Evolutionary conservation across 2,888 invertebrate species (phyloP).

Genomic region (Cataglyphis albicans): DNA sequence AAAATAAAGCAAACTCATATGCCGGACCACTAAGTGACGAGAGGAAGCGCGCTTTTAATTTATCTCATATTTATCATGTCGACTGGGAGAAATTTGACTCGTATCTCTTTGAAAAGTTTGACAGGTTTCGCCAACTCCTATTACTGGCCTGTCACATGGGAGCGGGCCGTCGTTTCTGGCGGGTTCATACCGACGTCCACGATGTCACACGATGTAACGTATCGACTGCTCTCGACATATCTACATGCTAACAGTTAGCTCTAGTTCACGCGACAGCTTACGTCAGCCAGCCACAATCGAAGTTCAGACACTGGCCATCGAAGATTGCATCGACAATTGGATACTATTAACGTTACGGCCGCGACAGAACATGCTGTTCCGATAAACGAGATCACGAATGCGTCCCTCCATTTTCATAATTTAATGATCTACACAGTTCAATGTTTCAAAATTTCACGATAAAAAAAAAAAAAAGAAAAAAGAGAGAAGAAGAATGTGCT

Average conservation of each 20-base stretch:
- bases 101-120: slow-evolving; percentile 78
- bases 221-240: slow-evolving; percentile 81
- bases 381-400: slow-evolving; percentile 35
- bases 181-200: slow-evolving; percentile 74
- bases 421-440: background rate
- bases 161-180: slow-evolving; percentile 73
- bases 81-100: slow-evolving; percentile 74
- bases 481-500: background rate
- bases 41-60: slow-evolving; percentile 61
- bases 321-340: slow-evolving; percentile 75
- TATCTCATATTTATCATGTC: slow-evolving; percentile 68
- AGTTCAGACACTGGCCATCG: slow-evolving; percentile 75
- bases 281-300: slow-evolving; percentile 72
- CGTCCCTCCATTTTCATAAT: background rate
- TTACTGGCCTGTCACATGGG: slow-evolving; percentile 76
- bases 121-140: slow-evolving; percentile 75
- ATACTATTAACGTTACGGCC: slow-evolving; percentile 66
- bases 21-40: background rate
- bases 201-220: slow-evolving; percentile 82
- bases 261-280: slow-evolving; percentile 74
- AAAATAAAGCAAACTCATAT: background rate
- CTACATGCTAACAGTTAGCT: slow-evolving; percentile 80
- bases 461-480: background rate
- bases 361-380: slow-evolving; percentile 17
- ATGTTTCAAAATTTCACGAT: background rate